Percentiles rank a stretch among this genome's conserved stretches.
Conservation (phyloP, 2,113 vertebrate genomes). For the Origma solitaria region DNA sequence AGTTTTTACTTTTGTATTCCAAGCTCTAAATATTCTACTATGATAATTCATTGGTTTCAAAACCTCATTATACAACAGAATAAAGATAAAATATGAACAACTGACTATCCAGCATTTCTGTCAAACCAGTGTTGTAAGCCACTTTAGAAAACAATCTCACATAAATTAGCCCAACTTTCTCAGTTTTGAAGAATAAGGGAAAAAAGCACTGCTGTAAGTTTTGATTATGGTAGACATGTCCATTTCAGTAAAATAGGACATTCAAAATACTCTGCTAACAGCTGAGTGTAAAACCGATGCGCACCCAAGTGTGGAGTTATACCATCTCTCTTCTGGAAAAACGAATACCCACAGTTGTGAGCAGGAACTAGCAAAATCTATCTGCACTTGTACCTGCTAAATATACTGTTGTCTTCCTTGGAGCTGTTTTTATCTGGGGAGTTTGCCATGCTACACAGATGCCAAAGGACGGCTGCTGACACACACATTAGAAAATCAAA, state of each 20-base stretch:
- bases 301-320: background rate
- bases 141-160: conserved; percentile 53
- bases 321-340: background rate
- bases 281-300: background rate
- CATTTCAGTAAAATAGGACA: conserved; percentile 7
- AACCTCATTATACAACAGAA: conserved; percentile 48
- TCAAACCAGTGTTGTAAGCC: conserved; percentile 37
- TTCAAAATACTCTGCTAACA: background rate
- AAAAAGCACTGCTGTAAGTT: background rate
- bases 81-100: conserved; percentile 46
- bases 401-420: background rate
- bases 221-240: background rate
- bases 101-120: conserved; percentile 49
- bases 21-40: conserved; percentile 29
- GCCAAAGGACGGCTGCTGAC: background rate
- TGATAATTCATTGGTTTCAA: conserved; percentile 46
- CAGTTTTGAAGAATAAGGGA: background rate
- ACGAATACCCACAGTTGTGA: background rate
- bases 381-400: background rate
- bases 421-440: background rate
- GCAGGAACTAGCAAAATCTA: background rate
- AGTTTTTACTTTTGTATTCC: conserved; percentile 24
- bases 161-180: conserved; percentile 52
- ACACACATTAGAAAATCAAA: background rate
- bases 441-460: background rate